Percentiles rank a stretch among this genome's conserved stretches.
phyloP scores from a whole-genome alignment of 2,888 invertebrate species.

The Anticlea derivata region DNA sequence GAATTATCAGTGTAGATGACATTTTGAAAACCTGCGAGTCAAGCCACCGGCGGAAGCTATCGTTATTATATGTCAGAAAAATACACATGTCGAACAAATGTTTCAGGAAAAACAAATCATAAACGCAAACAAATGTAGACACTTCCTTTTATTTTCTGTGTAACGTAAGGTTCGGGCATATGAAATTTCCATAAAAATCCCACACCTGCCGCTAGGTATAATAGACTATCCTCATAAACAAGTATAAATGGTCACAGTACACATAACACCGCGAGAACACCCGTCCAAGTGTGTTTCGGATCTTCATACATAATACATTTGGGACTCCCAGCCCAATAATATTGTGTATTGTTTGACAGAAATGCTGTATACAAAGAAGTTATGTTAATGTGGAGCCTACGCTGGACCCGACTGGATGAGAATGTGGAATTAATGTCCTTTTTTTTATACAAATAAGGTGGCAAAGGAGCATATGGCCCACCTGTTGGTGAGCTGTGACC shows the following conservation, averaged over 20 bases:
- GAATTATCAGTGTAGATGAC: too few species aligned
- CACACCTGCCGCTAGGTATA: slow-evolving; percentile 16
- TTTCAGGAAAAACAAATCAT: background rate
- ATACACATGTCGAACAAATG: too few species aligned
- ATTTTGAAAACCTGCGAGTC: too few species aligned
- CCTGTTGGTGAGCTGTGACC: too few species aligned
- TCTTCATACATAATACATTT: slow-evolving; percentile 74
- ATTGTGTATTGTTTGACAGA: slow-evolving; percentile 70
- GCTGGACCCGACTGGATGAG: slow-evolving; percentile 4
- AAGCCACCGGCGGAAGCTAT: too few species aligned
- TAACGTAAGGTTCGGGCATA: background rate
- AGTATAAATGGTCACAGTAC: slow-evolving; percentile 22
- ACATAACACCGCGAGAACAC: slow-evolving; percentile 18
- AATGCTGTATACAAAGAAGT: slow-evolving; percentile 58
- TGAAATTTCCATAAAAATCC: slow-evolving; percentile 21
- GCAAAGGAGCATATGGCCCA: too few species aligned
- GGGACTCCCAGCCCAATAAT: slow-evolving; percentile 60
- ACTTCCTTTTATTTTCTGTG: slow-evolving; percentile 7
- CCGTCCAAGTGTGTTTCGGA: slow-evolving; percentile 50
- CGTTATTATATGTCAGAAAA: too few species aligned
- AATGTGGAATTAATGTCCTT: slow-evolving; percentile 5
- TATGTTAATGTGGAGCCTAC: slow-evolving; percentile 61
- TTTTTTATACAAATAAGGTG: too few species aligned
- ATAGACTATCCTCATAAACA: slow-evolving; percentile 17
- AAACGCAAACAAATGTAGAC: slow-evolving; percentile 8